Conservation (phyloP, 1,140 invertebrate species). For the Eriosoma lanigerum region DNA sequence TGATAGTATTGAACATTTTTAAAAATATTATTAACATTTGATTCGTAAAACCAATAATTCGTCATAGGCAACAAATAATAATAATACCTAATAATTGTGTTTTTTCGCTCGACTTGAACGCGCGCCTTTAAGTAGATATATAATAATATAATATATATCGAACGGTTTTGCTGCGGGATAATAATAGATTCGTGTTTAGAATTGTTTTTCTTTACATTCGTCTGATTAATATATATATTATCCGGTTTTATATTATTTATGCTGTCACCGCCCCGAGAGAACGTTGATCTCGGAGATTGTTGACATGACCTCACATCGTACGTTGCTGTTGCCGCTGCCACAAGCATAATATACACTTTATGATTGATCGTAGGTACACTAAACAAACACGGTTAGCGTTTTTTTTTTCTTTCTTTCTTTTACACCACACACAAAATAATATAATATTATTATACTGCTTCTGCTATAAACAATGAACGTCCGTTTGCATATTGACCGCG, state of each 20-base stretch:
- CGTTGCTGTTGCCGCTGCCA: neutral
- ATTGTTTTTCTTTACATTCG: neutral
- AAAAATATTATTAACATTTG: too few species aligned
- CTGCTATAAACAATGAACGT: slow-evolving; percentile 6
- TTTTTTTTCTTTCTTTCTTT: neutral
- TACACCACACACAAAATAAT: neutral
- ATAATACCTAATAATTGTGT: too few species aligned
- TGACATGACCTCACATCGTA: slow-evolving; percentile 16
- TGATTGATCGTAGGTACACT: slow-evolving; percentile 34
- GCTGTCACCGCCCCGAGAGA: slow-evolving; percentile 32
- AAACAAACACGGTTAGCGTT: slow-evolving; percentile 5
- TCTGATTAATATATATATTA: slow-evolving; percentile 22
- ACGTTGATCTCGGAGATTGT: slow-evolving; percentile 25
- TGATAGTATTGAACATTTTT: too few species aligned
- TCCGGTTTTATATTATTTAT: slow-evolving; percentile 8
- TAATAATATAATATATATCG: too few species aligned
- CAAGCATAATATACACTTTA: neutral
- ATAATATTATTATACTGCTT: neutral
- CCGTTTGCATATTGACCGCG: slow-evolving; percentile 23
- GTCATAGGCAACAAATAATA: too few species aligned
- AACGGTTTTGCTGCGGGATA: neutral
- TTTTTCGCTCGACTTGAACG: too few species aligned
- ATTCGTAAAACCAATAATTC: too few species aligned
- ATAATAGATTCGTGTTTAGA: neutral
- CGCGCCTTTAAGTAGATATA: too few species aligned